A percentile compares a stretch with the other conserved stretches of the same genome.
Conservation (phyloP, 2,113 vertebrate species). For the Pteruthius melanotis region DNA sequence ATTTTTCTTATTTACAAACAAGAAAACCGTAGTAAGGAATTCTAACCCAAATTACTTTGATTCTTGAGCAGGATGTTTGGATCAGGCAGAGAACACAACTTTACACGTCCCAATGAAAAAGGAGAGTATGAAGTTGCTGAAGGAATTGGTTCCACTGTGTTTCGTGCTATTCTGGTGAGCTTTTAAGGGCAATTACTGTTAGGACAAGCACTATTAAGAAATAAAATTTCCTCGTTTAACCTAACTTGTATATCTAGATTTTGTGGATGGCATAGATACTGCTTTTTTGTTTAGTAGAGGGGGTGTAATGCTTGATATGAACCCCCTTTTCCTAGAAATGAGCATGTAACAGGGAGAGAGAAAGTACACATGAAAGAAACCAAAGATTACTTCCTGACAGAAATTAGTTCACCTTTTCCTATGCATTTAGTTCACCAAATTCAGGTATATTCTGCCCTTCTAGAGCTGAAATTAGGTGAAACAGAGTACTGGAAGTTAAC, state of each 20-base stretch:
- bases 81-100: slow-evolving; percentile 97
- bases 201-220: background rate
- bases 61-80: slow-evolving; percentile 90
- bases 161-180: slow-evolving; percentile 95
- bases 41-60: background rate
- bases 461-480: background rate
- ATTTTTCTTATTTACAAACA: background rate
- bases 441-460: background rate
- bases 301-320: background rate
- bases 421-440: background rate
- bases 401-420: background rate
- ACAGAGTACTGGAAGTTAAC: background rate
- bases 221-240: background rate
- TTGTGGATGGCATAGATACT: background rate
- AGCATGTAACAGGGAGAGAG: background rate
- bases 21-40: background rate
- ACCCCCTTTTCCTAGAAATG: background rate
- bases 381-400: background rate
- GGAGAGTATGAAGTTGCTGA: slow-evolving; percentile 97
- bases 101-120: slow-evolving; percentile 97
- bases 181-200: background rate
- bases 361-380: background rate
- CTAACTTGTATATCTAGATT: background rate
- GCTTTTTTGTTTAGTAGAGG: background rate
- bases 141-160: slow-evolving; percentile 97